Evolutionary conservation across 2,797 vertebrate genomes (phyloP), one percentile per base, ranked within the genome.

Genomic region (Aulostomus chinensis): DNA sequence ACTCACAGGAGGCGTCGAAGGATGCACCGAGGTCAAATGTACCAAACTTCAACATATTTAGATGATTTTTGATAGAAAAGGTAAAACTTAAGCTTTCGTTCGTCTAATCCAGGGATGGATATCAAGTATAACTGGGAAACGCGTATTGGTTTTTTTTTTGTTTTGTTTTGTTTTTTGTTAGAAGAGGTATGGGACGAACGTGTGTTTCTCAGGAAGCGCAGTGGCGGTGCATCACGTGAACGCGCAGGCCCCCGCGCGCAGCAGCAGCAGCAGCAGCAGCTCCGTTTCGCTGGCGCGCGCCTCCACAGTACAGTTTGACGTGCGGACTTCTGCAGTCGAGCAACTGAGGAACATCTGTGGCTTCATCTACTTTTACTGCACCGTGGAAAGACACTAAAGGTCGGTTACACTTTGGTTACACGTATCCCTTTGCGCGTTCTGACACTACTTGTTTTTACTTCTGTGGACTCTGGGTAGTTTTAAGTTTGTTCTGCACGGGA

Each of bases 251-350:
- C n/a, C n/a, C n/a, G 24, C 1, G 57, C 37, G 11, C 22, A 15
- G 12, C 26, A 13, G 41, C 31, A 32, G 21, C 28, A 4, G 10
- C n/a, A n/a, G n/a, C n/a, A n/a, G n/a, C n/a, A 20, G 26, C 30
- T 41, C 12, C 4, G 13, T 37, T 24, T 21, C 2, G 28, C 59
- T 37, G 64, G 41, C 16, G 47, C 68, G 65, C 63, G 60, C 58
- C 4, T 18, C 25, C 1, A 1, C 51, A 29, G 20, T n/a, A 5
- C 78, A 66, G 48, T 68, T 50, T 36, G 66, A 67, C 56, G 68
- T 43, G 63, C 70, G 52, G 60, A 49, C 63, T 72, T 59, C 62
- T 55, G 25, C 67, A 56, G 53, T 49, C 36, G 39, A 51, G n/a
- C n/a, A n/a, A 25, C 24, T 4, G 24, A 25, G 24, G 38, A 49